Evolutionary conservation across 2,888 invertebrate species (phyloP).

Genomic region (Tiliacea aurago): DNA sequence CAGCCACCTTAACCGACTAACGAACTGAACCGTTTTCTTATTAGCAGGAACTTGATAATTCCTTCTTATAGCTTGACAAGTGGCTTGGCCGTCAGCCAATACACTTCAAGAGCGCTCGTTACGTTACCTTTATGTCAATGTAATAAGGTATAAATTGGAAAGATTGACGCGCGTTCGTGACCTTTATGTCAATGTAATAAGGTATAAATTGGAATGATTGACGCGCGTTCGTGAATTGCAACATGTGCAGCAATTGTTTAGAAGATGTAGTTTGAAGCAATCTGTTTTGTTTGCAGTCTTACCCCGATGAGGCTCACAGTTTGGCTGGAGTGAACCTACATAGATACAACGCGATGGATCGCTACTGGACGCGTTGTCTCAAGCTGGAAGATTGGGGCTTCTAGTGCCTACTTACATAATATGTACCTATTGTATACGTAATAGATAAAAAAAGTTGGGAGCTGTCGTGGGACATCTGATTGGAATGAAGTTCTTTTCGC

Average conservation of each 20-base stretch:
- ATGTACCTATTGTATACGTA: constrained; percentile 19
- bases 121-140: background rate
- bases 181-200: background rate
- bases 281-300: constrained; percentile 89
- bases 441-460: background rate
- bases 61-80: too few species aligned
- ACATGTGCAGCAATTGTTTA: background rate
- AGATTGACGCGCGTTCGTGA: background rate
- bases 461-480: too few species aligned
- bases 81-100: background rate
- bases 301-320: constrained; percentile 96
- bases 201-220: background rate
- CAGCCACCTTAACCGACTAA: background rate
- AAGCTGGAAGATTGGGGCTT: constrained; percentile 64
- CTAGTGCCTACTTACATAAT: background rate
- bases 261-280: background rate
- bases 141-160: background rate
- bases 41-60: background rate
- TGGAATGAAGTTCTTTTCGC: too few species aligned
- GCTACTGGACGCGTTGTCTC: constrained; percentile 93
- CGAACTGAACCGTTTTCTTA: background rate
- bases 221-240: background rate
- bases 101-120: background rate
- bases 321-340: constrained; percentile 93
- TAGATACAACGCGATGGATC: constrained; percentile 95